A percentile compares a stretch with the other conserved stretches of the same genome.
phyloP scores from a whole-genome alignment of 2,113 vertebrate species.

The Lasiurus borealis region DNA sequence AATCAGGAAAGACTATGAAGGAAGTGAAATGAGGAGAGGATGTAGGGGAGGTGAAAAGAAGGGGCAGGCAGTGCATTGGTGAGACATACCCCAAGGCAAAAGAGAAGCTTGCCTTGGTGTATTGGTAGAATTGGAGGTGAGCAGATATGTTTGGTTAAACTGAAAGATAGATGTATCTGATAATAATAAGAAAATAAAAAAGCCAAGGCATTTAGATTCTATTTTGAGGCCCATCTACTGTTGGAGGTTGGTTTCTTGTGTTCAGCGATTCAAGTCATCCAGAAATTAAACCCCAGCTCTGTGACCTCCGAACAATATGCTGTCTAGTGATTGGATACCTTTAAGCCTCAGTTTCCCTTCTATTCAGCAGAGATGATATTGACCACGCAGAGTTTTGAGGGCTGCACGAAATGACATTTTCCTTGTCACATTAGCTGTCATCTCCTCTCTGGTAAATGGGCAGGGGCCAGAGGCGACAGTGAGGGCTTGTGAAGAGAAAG shows the following conservation, averaged over 20 bases:
- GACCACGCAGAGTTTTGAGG: background rate
- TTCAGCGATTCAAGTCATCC: background rate
- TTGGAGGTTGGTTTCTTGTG: background rate
- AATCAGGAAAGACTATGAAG: slow-evolving; percentile 15
- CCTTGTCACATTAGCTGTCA: background rate
- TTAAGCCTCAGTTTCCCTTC: background rate
- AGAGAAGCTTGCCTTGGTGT: background rate
- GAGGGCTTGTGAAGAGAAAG: background rate
- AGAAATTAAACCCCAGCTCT: background rate
- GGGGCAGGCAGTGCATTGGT: background rate
- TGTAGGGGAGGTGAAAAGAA: background rate
- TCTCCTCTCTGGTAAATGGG: background rate
- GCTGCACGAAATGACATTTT: background rate
- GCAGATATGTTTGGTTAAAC: background rate
- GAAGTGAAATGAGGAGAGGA: background rate
- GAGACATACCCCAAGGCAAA: background rate
- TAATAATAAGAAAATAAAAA: background rate
- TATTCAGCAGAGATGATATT: background rate
- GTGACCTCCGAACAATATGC: background rate
- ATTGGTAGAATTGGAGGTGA: background rate
- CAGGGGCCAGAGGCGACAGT: background rate
- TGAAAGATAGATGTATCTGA: background rate
- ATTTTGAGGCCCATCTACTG: background rate
- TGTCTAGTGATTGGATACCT: background rate
- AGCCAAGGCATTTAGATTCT: background rate